Evolutionary conservation across 2,888 invertebrate species (phyloP).

Genomic region (Ichneumon xanthorius): DNA sequence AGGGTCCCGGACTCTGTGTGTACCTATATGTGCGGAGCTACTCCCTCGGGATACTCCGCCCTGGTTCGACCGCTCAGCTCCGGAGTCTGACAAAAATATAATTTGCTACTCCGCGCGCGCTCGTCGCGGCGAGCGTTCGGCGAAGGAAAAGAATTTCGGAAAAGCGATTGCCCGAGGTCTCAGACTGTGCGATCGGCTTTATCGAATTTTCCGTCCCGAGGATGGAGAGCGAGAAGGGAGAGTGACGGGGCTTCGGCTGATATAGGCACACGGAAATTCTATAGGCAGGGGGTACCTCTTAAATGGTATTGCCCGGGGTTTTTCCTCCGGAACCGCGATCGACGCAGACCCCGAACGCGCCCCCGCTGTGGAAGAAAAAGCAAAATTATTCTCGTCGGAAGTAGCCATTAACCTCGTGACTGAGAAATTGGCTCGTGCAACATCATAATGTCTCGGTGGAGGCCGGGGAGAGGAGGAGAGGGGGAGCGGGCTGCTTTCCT

Average conservation of each 20-base stretch:
- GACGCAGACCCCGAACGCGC: not conserved
- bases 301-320: not conserved
- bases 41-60: constrained; percentile 7
- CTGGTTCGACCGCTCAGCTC: not conserved
- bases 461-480: constrained; percentile 45
- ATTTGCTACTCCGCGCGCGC: constrained; percentile 9
- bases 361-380: constrained; percentile 61
- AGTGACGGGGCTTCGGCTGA: constrained; percentile 31
- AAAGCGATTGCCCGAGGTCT: constrained; percentile 38
- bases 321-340: not conserved
- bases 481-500: constrained; percentile 70
- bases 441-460: constrained; percentile 78
- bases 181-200: constrained; percentile 55
- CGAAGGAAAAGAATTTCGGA: constrained; percentile 22
- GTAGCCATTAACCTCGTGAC: constrained; percentile 80
- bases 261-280: not conserved
- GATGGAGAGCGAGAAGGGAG: not conserved
- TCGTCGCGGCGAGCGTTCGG: not conserved
- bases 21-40: not conserved
- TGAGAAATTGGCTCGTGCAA: constrained; percentile 81
- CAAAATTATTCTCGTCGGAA: constrained; percentile 77
- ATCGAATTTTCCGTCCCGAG: constrained; percentile 71
- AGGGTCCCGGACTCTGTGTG: constrained; percentile 5
- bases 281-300: not conserved
- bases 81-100: constrained; percentile 18